Conservation (phyloP, 2,113 vertebrate genomes). For the Rhagologus leucostigma region DNA sequence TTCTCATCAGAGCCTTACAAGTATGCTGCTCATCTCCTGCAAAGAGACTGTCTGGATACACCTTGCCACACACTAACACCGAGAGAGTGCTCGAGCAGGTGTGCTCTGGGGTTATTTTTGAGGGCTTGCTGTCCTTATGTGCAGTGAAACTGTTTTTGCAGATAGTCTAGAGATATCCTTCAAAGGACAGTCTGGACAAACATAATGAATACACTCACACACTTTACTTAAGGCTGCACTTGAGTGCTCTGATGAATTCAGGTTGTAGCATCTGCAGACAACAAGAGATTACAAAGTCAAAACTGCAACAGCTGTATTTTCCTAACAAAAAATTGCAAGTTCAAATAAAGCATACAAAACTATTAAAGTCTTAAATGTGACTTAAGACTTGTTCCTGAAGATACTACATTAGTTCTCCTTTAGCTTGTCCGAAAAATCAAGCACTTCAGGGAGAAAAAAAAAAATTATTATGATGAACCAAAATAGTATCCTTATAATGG, state of each 20-base stretch:
- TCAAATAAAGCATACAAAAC: neutral
- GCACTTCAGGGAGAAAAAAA: neutral
- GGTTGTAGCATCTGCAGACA: neutral
- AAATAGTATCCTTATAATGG: neutral
- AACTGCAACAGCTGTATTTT: neutral
- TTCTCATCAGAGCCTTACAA: neutral
- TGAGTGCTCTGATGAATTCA: neutral
- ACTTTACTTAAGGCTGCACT: neutral
- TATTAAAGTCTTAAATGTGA: neutral
- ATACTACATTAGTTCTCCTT: neutral
- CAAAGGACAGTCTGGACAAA: neutral
- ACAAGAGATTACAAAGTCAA: neutral
- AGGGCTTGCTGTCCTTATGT: neutral
- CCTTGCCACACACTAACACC: neutral
- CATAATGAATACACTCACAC: neutral
- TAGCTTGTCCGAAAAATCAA: neutral
- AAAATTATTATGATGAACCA: neutral
- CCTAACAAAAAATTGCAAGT: neutral
- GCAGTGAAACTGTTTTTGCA: neutral
- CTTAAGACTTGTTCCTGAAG: neutral
- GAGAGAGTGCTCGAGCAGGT: rapidly evolving
- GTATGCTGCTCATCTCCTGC: neutral
- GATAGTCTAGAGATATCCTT: neutral
- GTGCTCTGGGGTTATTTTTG: neutral
- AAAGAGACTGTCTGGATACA: neutral